These are phyloP conservation scores for Drosophila sp. DNA, from an alignment of 1,140 invertebrate genomes.

Conservation along the genomic window DNA sequence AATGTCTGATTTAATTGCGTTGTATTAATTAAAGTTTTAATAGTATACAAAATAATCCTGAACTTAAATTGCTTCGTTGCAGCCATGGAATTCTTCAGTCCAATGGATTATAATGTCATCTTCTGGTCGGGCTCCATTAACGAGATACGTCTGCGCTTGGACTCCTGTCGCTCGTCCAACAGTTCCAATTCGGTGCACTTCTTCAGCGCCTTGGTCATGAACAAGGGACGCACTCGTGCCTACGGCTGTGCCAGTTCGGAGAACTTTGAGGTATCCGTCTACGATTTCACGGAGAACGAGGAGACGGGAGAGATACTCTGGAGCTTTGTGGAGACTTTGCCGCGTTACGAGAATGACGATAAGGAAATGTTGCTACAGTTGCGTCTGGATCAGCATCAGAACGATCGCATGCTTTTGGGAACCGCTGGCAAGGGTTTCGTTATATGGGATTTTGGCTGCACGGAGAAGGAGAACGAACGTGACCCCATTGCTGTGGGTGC, in stretches of 20 bases:
- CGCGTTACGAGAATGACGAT: slow-evolving; percentile 88
- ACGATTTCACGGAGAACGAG: slow-evolving; percentile 71
- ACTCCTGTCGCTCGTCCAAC: slow-evolving; percentile 86
- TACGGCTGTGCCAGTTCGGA: slow-evolving; percentile 87
- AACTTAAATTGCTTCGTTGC: neutral
- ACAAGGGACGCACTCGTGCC: slow-evolving; percentile 86
- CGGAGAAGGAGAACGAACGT: slow-evolving; percentile 48
- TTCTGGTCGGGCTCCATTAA: slow-evolving; percentile 93
- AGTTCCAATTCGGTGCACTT: slow-evolving; percentile 89
- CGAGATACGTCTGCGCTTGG: slow-evolving; percentile 88
- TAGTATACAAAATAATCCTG: no score
- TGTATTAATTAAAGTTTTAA: no score
- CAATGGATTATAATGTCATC: slow-evolving; percentile 90
- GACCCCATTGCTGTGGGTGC: slow-evolving; percentile 85
- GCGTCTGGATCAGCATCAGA: slow-evolving; percentile 89
- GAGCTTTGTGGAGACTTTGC: slow-evolving; percentile 87
- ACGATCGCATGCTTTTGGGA: slow-evolving; percentile 91
- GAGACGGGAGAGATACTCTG: slow-evolving; percentile 86
- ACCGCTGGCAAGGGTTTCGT: slow-evolving; percentile 94
- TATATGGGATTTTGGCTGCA: slow-evolving; percentile 88
- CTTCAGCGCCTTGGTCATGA: slow-evolving; percentile 90
- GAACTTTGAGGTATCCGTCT: slow-evolving; percentile 85
- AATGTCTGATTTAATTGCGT: no score
- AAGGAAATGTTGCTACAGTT: slow-evolving; percentile 92
- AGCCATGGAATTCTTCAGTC: slow-evolving; percentile 90